Evolutionary conservation across 1,140 invertebrate genomes (phyloP).

Genomic region (Myzus persicae): DNA sequence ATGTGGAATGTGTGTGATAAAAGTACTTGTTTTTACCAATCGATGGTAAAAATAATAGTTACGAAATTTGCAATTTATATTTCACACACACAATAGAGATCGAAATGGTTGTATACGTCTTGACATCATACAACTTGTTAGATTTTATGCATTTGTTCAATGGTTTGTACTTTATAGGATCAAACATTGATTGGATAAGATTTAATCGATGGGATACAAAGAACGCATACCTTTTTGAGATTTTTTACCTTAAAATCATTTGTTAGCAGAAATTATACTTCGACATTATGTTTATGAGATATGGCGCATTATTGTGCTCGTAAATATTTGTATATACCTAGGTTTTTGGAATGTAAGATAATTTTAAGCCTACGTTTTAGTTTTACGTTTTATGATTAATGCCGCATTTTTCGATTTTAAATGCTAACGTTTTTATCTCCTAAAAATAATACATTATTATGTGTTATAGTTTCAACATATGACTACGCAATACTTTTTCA

Average conservation of each 20-base stretch:
- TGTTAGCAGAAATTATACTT: not conserved
- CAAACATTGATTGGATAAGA: not conserved
- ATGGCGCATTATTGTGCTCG: not conserved
- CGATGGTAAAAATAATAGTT: not conserved
- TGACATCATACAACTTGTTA: not conserved
- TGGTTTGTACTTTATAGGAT: not conserved
- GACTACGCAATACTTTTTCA: not conserved
- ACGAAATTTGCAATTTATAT: not conserved
- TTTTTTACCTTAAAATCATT: not conserved
- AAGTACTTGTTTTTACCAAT: not conserved
- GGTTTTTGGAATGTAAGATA: not conserved
- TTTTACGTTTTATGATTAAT: not conserved
- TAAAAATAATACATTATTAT: not conserved
- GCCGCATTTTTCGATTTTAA: not conserved
- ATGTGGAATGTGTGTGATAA: not conserved
- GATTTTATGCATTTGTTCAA: not conserved
- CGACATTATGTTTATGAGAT: not conserved
- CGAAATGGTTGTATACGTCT: not conserved
- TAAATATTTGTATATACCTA: not conserved
- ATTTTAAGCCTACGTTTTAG: not conserved
- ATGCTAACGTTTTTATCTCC: not conserved
- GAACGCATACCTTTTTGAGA: not conserved
- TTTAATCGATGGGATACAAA: not conserved
- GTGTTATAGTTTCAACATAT: not conserved
- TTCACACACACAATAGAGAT: not conserved